A percentile compares a stretch with the other conserved stretches of the same genome.
phyloP scores from a whole-genome alignment of 2,113 vertebrate genomes.

The Pedionomus torquatus region DNA sequence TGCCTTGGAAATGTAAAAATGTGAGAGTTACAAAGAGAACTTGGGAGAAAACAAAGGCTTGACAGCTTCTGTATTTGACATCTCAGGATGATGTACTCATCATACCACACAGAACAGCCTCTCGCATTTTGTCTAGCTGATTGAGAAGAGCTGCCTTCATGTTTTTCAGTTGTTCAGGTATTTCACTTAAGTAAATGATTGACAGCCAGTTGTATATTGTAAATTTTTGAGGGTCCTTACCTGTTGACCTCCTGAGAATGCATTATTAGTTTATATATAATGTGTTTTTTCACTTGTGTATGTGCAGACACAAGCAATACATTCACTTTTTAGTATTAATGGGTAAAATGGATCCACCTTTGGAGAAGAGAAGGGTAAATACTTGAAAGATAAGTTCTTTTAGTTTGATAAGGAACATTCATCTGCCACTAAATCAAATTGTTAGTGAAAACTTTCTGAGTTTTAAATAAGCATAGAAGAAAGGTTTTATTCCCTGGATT shows the following conservation, averaged over 20 bases:
- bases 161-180: not conserved
- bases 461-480: not conserved
- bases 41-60: not conserved
- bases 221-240: not conserved
- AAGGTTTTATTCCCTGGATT: not conserved
- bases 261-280: not conserved
- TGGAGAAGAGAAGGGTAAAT: not conserved
- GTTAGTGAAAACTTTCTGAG: not conserved
- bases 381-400: not conserved
- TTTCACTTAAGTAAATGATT: not conserved
- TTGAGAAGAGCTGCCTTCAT: not conserved
- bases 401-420: not conserved
- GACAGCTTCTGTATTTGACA: not conserved
- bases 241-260: not conserved
- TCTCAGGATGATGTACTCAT: not conserved
- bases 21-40: not conserved
- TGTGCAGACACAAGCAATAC: rapidly evolving
- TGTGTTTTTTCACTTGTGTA: rapidly evolving
- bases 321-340: not conserved
- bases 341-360: not conserved
- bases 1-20: not conserved
- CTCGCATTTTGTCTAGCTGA: rapidly evolving
- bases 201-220: not conserved
- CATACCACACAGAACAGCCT: not conserved
- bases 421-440: not conserved